These are phyloP conservation scores for Lasioglossum vierecki DNA, from an alignment of 2,888 invertebrate genomes.

Conservation along the genomic window DNA sequence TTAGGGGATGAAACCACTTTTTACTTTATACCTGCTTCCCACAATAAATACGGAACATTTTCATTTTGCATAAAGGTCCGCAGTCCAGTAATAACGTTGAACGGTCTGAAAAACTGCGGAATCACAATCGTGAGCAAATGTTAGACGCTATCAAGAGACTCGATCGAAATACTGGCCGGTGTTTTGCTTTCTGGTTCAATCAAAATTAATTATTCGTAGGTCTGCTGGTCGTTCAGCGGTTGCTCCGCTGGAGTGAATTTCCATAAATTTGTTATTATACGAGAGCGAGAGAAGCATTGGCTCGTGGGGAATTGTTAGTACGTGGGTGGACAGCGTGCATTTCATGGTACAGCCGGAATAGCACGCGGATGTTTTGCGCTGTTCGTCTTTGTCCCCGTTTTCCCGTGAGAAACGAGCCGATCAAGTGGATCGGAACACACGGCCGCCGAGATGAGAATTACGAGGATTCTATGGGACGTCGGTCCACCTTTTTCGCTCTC, in stretches of 20 bases:
- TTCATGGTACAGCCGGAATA: neutral
- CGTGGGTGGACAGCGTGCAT: slow-evolving; percentile 4
- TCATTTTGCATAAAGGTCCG: no score
- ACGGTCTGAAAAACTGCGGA: no score
- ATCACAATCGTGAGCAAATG: neutral
- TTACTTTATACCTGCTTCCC: neutral
- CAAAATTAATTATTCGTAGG: slow-evolving; percentile 33
- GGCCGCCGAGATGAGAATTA: slow-evolving; percentile 55
- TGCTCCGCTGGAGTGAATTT: neutral
- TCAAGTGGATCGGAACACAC: slow-evolving; percentile 65
- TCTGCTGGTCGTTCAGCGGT: neutral
- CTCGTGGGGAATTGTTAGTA: neutral
- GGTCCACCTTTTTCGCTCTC: slow-evolving; percentile 45
- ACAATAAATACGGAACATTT: no score
- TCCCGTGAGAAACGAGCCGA: slow-evolving; percentile 58
- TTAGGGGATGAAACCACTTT: neutral
- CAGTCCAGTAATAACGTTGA: no score
- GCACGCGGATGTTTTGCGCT: slow-evolving; percentile 39
- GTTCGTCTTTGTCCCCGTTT: slow-evolving; percentile 32
- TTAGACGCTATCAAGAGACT: neutral
- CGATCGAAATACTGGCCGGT: neutral
- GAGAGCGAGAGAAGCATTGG: neutral
- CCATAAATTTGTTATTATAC: slow-evolving; percentile 12
- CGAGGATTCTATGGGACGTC: slow-evolving; percentile 35
- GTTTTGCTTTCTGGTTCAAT: neutral